Conservation (phyloP, 2,797 vertebrate species). For the Chiroxiphia lanceolata region DNA sequence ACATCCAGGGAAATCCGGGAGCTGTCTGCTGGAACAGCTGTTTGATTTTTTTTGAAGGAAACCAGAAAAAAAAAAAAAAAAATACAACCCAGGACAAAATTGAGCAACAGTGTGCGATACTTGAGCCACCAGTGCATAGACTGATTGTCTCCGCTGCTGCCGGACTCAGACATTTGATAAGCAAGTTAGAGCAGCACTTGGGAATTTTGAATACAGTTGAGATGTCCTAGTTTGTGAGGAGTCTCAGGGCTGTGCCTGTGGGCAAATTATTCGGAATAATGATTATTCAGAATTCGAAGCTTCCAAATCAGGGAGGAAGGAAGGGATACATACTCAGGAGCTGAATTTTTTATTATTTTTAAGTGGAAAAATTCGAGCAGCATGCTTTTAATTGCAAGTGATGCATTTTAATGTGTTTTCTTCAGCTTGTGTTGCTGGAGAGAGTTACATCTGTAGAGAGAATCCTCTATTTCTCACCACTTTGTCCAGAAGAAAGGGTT, state of each 20-base stretch:
- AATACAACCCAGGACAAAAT: not conserved
- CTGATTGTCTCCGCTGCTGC: not conserved
- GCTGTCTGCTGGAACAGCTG: constrained; percentile 64
- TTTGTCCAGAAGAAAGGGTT: not conserved
- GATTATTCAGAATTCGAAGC: constrained; percentile 5
- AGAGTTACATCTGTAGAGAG: not conserved
- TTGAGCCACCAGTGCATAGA: not conserved
- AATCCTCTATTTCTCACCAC: not conserved
- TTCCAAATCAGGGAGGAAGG: not conserved
- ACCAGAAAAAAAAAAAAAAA: not conserved
- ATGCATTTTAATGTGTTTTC: not conserved
- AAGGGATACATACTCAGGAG: not conserved
- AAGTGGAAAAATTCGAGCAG: not conserved
- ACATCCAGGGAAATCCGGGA: constrained; percentile 63
- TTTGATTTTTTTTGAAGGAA: not conserved
- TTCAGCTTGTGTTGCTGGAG: not conserved
- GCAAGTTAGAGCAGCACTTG: not conserved
- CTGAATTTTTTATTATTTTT: not conserved
- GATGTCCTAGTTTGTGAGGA: not conserved
- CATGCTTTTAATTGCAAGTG: not conserved
- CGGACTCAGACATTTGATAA: constrained; percentile 34
- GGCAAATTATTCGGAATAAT: not conserved
- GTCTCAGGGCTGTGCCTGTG: not conserved
- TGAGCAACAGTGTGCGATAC: not conserved
- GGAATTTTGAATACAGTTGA: not conserved